These are phyloP conservation scores for Xanthorhoe spadicearia DNA, from an alignment of 2,888 invertebrate species.

Conservation along the genomic window DNA sequence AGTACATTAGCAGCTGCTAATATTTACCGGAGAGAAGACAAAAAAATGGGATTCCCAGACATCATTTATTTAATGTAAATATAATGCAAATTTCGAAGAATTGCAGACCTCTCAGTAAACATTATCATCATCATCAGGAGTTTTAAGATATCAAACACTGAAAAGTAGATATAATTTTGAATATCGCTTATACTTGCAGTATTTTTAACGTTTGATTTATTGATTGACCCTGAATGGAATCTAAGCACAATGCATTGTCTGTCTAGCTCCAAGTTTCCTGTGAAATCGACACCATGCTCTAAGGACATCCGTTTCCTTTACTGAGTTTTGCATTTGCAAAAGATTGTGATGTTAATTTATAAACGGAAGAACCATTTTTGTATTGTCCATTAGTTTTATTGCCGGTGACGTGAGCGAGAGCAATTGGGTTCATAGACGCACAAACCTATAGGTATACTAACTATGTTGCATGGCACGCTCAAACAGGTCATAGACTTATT, in stretches of 20 bases:
- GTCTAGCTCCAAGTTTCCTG: constrained; percentile 68
- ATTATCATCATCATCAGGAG: background rate
- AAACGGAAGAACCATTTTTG: constrained; percentile 61
- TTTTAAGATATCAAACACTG: no score
- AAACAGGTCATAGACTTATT: constrained; percentile 1
- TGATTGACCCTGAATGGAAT: constrained; percentile 2
- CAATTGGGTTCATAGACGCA: constrained; percentile 27
- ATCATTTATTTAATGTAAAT: background rate
- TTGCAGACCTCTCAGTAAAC: background rate
- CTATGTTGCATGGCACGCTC: background rate
- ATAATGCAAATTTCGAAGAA: background rate
- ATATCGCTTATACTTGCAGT: no score
- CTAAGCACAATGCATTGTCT: constrained; percentile 27
- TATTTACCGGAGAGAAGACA: background rate
- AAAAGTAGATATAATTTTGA: no score
- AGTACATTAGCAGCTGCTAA: background rate
- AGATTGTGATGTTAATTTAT: constrained; percentile 57
- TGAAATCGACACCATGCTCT: constrained; percentile 57
- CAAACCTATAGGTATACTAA: background rate
- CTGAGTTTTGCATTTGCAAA: constrained; percentile 69
- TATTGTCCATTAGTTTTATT: constrained; percentile 38
- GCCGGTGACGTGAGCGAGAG: constrained; percentile 21
- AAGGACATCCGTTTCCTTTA: constrained; percentile 80
- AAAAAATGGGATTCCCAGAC: constrained; percentile 1
- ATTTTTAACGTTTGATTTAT: background rate